phyloP scores from a whole-genome alignment of 2,888 invertebrate species.

The Empis livida region DNA sequence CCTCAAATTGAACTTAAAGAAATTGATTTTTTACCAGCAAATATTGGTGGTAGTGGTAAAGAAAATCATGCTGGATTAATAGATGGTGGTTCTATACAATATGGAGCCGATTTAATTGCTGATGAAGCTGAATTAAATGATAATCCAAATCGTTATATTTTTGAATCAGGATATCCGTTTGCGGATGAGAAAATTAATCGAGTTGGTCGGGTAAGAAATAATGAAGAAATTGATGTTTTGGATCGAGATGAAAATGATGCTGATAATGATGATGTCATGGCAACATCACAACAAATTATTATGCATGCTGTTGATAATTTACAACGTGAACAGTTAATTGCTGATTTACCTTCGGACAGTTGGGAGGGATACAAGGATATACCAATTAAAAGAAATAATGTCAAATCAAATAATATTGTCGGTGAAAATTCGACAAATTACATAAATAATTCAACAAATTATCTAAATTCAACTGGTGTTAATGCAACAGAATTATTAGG shows the following conservation, averaged over 20 bases:
- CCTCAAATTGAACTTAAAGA: constrained; percentile 36
- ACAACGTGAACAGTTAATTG: constrained; percentile 29
- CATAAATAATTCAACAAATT: constrained; percentile 12
- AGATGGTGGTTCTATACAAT: constrained; percentile 28
- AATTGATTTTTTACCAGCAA: constrained; percentile 31
- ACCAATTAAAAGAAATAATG: constrained; percentile 6
- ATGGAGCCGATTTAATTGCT: constrained; percentile 33
- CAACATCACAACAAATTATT: constrained; percentile 11
- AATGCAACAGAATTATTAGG: constrained; percentile 16
- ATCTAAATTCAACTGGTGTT: constrained; percentile 11
- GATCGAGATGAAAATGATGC: constrained; percentile 9
- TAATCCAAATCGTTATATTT: constrained; percentile 27
- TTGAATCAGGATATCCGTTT: constrained; percentile 32
- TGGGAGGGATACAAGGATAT: constrained; percentile 9
- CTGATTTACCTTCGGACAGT: constrained; percentile 16
- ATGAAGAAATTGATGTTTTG: constrained; percentile 17
- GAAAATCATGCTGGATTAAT: constrained; percentile 17
- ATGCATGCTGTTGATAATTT: constrained; percentile 24
- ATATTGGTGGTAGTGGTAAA: not conserved
- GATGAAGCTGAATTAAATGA: constrained; percentile 23
- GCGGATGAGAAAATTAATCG: constrained; percentile 23
- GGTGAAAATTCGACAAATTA: constrained; percentile 10
- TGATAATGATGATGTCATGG: constrained; percentile 6
- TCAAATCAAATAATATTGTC: not conserved
- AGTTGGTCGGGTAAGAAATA: constrained; percentile 11